phyloP scores from a whole-genome alignment of 2,888 invertebrate genomes.

The Limenitis camilla region DNA sequence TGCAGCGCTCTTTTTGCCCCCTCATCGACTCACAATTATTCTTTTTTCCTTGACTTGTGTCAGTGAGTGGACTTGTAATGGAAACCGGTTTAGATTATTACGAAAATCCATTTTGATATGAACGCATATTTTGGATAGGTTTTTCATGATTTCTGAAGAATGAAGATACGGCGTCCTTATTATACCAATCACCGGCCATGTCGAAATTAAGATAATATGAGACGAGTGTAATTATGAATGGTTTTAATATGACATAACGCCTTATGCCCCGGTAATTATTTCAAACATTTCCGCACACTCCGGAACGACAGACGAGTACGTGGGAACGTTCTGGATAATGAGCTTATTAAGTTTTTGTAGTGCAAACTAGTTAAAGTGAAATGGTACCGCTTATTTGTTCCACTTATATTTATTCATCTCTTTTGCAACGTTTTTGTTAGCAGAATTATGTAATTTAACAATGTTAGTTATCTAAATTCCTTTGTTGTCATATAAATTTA shows the following conservation, averaged over 20 bases:
- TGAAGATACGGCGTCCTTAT: background rate
- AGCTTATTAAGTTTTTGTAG: slow-evolving; percentile 26
- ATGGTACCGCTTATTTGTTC: slow-evolving; percentile 11
- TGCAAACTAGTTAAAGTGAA: slow-evolving; percentile 14
- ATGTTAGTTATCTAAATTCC: no score
- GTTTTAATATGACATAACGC: slow-evolving; percentile 14
- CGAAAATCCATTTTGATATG: no score
- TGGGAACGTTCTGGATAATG: slow-evolving; percentile 44
- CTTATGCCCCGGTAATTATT: slow-evolving; percentile 24
- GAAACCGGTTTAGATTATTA: no score
- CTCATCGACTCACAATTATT: no score
- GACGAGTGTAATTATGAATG: slow-evolving; percentile 14
- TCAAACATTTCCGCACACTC: slow-evolving; percentile 38
- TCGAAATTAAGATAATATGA: slow-evolving; percentile 9
- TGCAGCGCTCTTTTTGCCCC: no score
- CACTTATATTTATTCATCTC: slow-evolving; percentile 1
- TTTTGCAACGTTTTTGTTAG: background rate
- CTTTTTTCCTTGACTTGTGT: no score
- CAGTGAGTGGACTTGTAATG: no score
- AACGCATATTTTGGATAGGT: no score
- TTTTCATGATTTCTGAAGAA: no score
- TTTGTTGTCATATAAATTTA: no score
- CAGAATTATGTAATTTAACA: no score
- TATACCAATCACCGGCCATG: slow-evolving; percentile 1
- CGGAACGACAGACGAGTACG: slow-evolving; percentile 46